Base-by-base conservation (phyloP, 2,888 invertebrate genomes). In the Azorinus chamasolen region DNA sequence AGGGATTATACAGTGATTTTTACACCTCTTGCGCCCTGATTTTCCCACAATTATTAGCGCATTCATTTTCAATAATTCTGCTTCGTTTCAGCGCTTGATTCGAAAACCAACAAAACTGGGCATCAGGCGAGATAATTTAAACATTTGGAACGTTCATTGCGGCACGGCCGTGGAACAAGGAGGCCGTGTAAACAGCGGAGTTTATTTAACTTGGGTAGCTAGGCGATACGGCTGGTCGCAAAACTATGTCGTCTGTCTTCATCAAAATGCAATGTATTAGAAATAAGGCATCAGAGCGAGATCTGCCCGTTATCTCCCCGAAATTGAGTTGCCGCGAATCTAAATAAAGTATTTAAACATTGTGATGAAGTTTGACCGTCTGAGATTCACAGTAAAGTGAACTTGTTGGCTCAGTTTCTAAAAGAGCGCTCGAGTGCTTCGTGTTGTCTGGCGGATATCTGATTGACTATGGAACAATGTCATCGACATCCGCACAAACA, bases 41-140 rank as follows among this genome's bases (percentile, higher is more conserved):
- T 59, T 79, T 80, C 79, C 79, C 79, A 80, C 79, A 75, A 80
- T 80, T 80, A 80, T 69, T 76, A 73, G 50, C 75, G 73, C 65
- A 75, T 80, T 65, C 68, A 72, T 80, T 76, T 72, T 75, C 68
- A 72, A 69, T 76, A 62, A 68, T 71, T 79, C 75, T 68, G 72
- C 75, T 64, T 79, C 75, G 69, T 69, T 80, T 61, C 57, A 51
- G 62, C 50, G 54, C 43, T 58, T 69, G 62, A 73, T 76, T 73
- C 62, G 65, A 72, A 80, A 80, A 80, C 65, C 75, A 76, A 80
- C 79, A 80, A 76, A 59, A 72, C 50, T 37, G 53, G 51, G 77
- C 62, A 58, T 71, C 71, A 64, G 55, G 64, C 68, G 71, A 65
- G 51, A 45, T 32, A 32, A 32, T 32, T 32, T 32, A 32, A 32